Evolutionary conservation across 1,140 invertebrate genomes (phyloP).

Genomic region (Thaumatotibia leucotreta): DNA sequence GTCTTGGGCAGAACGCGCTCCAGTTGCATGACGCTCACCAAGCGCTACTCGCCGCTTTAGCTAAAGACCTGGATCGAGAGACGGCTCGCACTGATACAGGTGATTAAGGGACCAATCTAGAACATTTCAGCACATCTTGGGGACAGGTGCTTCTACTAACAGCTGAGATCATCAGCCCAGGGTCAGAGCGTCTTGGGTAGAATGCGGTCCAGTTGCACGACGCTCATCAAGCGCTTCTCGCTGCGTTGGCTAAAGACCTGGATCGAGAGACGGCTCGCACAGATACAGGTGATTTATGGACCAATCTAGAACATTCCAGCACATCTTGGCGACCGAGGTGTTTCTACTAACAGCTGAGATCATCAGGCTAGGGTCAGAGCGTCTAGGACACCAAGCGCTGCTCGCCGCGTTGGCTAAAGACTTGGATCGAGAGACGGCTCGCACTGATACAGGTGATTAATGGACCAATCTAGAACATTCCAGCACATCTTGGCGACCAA

Average conservation of each 20-base stretch:
- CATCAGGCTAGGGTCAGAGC: too few relatives aligned
- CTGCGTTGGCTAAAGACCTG: constrained; percentile 89
- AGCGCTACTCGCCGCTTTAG: constrained; percentile 87
- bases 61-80: constrained; percentile 91
- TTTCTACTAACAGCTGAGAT: too few relatives aligned
- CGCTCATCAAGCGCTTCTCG: constrained; percentile 88
- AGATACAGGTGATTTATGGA: constrained; percentile 79
- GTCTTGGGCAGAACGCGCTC: constrained; percentile 41
- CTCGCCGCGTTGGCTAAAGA: too few relatives aligned
- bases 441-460: too few relatives aligned
- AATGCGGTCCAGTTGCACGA: constrained; percentile 77
- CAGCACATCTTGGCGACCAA: too few relatives aligned
- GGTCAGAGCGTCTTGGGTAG: constrained; percentile 46
- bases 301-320: too few relatives aligned
- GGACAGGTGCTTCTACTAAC: constrained; percentile 85
- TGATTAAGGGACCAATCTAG: constrained; percentile 35
- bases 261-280: constrained; percentile 89
- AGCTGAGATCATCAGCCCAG: constrained; percentile 68
- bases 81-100: constrained; percentile 87
- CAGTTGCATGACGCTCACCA: constrained; percentile 86
- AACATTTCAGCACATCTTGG: constrained; percentile 72
- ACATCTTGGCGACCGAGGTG: too few relatives aligned
- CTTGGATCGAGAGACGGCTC: too few relatives aligned
- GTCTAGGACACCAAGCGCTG: too few relatives aligned
- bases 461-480: too few relatives aligned